Base-by-base conservation (phyloP, 2,797 vertebrate genomes). In the Hephaestus fuliginosus region DNA sequence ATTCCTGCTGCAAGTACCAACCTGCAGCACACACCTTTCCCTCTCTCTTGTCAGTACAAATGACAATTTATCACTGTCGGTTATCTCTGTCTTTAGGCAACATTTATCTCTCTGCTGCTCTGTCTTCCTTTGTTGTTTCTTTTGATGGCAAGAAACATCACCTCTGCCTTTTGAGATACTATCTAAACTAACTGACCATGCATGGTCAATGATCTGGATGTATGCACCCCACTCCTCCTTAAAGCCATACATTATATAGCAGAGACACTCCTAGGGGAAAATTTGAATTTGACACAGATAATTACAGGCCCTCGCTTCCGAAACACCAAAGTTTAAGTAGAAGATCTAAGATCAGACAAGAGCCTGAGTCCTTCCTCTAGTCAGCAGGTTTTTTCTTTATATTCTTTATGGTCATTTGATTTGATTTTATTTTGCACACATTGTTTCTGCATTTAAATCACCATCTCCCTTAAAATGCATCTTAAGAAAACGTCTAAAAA, bases 1-100 rank as follows among this genome's bases (percentile, higher is more conserved):
- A 91, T 91, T 92, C 91, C 78, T 87, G 18, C 53, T 79, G 77
- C 93, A 72, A 30, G 93, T 75, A 70, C 46, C 49, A 44, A 82
- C 91, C 48, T 86, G 90, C n/a, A 41, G 4, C n/a, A 7, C 41
- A 39, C 22, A 41, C 65, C 13, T 22, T 3, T 41, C 56, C 18
- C 58, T 20, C 41, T 63, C 25, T 76, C 33, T 28, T 20, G 14
- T 76, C 48, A 49, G 46, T 2, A 13, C 60, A 51, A 46, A 65
- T 57, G 55, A 55, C 5, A 48, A 49, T 66, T 70, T 68, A 56
- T 15, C 49, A 25, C 43, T 70, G 18, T 52, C 52, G 14, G 8
- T 48, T 82, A 58, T 78, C n/a, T 78, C 46, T 71, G 75, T 58
- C 86, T 82, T 53, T 14, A 55, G 88, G 80, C 80, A 44, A 70